Evolutionary conservation across 2,113 vertebrate species (phyloP), one percentile per base, ranked within the genome.

Genomic region (Myocastor coypus): DNA sequence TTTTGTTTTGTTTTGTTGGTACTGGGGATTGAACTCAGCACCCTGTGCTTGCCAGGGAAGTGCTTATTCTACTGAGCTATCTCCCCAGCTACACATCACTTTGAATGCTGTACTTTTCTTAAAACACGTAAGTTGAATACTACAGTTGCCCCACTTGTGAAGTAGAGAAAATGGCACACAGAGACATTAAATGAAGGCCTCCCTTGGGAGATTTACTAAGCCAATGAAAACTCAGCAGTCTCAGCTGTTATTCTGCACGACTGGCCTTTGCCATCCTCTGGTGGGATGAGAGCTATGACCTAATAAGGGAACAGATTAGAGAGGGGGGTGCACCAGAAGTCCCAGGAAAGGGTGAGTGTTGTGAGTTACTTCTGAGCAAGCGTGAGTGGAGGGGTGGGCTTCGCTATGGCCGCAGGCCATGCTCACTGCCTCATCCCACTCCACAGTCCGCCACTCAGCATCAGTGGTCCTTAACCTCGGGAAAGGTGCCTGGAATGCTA

Each of bases 361-460:
- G 8, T 16, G 42, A 77, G 7, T 26, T 13, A 5, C 66, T 55
- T n/a, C 7, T 28, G 5, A 57, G 42, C 55, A 52, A 22, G 3
- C 83, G 40, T 80, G 55, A 30, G 10, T 75, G n/a, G 34, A 34
- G 40, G 50, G 19, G 40, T 80, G 82, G 84, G 83, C 8, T 37
- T 83, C 16, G 14, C n/a, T 75, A 22, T 14, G 32, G 11, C 32
- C 32, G 2, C 1, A 2, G n/a, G 5, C 24, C 4, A 1, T 16
- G 16, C 1, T 24, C 19, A 68, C 68, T 61, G 81, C 7, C 13
- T 50, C 10, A 14, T 73, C n/a, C 14, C n/a, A 24, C 9, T 24
- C 28, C 34, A 11, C 7, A 42, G 13, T 75, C 81, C 50, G 42
- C 1, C 11, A 17, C 19, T 77, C 28, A 46, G n/a, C 14, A 22